Conservation (phyloP, 2,888 invertebrate species). For the Morpho helenor region DNA sequence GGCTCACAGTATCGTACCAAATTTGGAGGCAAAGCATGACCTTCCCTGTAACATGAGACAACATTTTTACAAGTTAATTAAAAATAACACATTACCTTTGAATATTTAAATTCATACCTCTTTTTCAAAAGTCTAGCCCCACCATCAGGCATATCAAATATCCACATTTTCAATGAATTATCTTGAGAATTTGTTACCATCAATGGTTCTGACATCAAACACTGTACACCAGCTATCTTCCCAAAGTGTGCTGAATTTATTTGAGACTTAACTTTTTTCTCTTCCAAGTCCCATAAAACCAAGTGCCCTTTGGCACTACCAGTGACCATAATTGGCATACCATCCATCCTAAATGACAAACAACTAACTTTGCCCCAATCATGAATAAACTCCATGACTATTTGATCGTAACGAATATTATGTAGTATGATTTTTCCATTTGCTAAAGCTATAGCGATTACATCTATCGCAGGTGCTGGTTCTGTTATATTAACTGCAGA, state of each 20-base stretch:
- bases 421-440: constrained; percentile 91
- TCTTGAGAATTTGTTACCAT: constrained; percentile 95
- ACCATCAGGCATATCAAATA: constrained; percentile 95
- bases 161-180: constrained; percentile 94
- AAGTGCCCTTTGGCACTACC: constrained; percentile 91
- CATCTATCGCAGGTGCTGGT: constrained; percentile 95
- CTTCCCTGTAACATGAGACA: constrained; percentile 72
- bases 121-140: constrained; percentile 88
- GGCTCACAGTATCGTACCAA: constrained; percentile 90
- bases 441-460: constrained; percentile 91
- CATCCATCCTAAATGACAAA: constrained; percentile 93
- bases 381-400: constrained; percentile 90
- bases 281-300: constrained; percentile 96
- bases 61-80: no score
- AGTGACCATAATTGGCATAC: constrained; percentile 90
- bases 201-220: constrained; percentile 92
- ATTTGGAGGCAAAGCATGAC: constrained; percentile 91
- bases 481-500: constrained; percentile 85
- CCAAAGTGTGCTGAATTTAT: constrained; percentile 87
- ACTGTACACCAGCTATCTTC: constrained; percentile 88
- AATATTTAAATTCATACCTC: constrained; percentile 59
- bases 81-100: no score
- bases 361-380: constrained; percentile 94
- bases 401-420: constrained; percentile 91
- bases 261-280: constrained; percentile 88